Conservation (phyloP, 2,797 vertebrate species). For the Poliocrania exsul region DNA sequence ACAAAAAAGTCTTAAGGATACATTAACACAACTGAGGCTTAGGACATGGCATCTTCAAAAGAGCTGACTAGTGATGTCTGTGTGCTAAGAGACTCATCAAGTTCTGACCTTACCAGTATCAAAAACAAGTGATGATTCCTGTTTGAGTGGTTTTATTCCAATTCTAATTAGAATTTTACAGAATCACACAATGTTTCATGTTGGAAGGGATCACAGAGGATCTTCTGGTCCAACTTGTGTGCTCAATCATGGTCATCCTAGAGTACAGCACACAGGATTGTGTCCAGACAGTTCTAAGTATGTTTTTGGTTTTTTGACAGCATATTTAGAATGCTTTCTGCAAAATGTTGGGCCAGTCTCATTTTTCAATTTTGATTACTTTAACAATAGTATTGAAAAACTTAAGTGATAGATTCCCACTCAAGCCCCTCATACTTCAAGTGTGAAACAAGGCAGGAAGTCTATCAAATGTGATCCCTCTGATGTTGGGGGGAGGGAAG, state of each 20-base stretch:
- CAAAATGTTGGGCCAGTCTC: neutral
- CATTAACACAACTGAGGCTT: accelerated
- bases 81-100: neutral
- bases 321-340: neutral
- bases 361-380: neutral
- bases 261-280: neutral
- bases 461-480: neutral
- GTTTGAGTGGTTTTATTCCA: neutral
- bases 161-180: neutral
- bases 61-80: accelerated
- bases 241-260: neutral
- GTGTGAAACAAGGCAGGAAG: neutral
- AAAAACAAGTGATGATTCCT: neutral
- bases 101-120: neutral
- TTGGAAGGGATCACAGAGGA: neutral
- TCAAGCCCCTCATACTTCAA: neutral
- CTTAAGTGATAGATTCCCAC: neutral
- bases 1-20: neutral
- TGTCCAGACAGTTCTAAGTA: neutral
- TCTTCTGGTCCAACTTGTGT: neutral
- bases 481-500: neutral
- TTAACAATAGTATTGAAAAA: neutral
- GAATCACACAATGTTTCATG: neutral
- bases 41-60: neutral
- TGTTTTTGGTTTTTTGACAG: neutral